Percentiles rank a stretch among this genome's conserved stretches.
phyloP scores from a whole-genome alignment of 1,140 invertebrate species.

The Trichonephila clavata region DNA sequence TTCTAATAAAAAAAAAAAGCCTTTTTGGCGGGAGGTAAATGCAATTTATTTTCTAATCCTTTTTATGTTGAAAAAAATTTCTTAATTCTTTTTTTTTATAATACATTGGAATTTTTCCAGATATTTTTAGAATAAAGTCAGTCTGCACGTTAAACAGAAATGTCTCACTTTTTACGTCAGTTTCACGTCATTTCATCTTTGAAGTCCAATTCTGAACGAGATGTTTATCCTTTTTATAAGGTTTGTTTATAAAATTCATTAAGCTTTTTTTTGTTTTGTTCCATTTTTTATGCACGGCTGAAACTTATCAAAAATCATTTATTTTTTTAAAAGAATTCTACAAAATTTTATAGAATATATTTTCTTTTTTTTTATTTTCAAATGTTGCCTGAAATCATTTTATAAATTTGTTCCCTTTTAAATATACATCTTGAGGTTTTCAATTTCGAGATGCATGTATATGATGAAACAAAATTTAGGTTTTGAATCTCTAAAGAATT shows the following conservation, averaged over 20 bases:
- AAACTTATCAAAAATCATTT: background rate
- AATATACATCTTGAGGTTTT: too few species aligned
- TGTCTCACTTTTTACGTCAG: constrained; percentile 67
- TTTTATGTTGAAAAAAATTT: background rate
- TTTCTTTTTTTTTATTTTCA: background rate
- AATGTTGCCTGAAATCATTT: background rate
- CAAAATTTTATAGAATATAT: background rate
- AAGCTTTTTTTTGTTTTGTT: background rate
- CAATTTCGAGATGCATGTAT: too few species aligned
- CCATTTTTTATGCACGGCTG: background rate
- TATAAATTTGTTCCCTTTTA: too few species aligned
- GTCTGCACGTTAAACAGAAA: background rate
- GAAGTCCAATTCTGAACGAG: constrained; percentile 53
- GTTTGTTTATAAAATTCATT: constrained; percentile 20
- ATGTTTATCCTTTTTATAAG: constrained; percentile 66
- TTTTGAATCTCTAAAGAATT: too few species aligned
- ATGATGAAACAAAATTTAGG: too few species aligned
- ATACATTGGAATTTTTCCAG: background rate
- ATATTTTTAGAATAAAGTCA: constrained; percentile 14
- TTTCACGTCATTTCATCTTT: constrained; percentile 69
- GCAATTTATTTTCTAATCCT: background rate
- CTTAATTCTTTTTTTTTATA: background rate
- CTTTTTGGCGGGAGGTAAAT: background rate
- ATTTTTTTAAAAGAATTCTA: background rate
- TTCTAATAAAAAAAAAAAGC: too few species aligned